Evolutionary conservation across 2,888 invertebrate species (phyloP), one percentile per base, ranked within the genome.

Genomic region (Chrysolina oricalcia): DNA sequence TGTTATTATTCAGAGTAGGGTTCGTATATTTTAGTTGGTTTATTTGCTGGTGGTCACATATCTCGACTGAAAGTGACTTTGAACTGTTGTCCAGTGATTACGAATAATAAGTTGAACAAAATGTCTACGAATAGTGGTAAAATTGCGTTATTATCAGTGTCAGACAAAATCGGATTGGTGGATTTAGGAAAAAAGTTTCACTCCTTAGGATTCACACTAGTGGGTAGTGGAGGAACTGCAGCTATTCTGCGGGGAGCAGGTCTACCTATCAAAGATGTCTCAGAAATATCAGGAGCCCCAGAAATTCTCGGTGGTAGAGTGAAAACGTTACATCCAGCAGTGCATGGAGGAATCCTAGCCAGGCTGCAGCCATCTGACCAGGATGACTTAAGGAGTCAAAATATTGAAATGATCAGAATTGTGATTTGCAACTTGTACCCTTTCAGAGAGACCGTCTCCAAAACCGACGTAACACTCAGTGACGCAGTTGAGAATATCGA

Each of bases 391-490:
- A 90, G 91, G 73, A 92, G 92, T 69, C 95, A 96, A 87, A 93
- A 94, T 67, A 96, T 93, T 84, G 92, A 95, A 74, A 91, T 95
- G 89, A 94, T 98, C 70, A 92, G 94, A 85, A 90, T 99, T 21
- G 99, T 99, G 0, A 97, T 97, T 0, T 98, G 98, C 90, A 99
- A 99, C 90, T 91, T 99, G 71, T 99, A 99, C 89, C 99, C 98
- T 0, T 98, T 98, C 89, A 94, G 95, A 2, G 92, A 96, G 84
- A 98, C 97, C 0, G 92, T 98, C 0, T 92, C 95, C 0, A 94
- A 95, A 79, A 92, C 94, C 0, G 92, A 94, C 81, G 97, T 97
- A 0, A 94, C 93, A 0, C 90, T 97, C 15, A 93, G 93, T 5
- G 96, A 97, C 87, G 98, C 98, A 0, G 94, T 99, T 0, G 98